Conservation (phyloP, 2,888 invertebrate genomes). For the Oxystoma pomonae region DNA sequence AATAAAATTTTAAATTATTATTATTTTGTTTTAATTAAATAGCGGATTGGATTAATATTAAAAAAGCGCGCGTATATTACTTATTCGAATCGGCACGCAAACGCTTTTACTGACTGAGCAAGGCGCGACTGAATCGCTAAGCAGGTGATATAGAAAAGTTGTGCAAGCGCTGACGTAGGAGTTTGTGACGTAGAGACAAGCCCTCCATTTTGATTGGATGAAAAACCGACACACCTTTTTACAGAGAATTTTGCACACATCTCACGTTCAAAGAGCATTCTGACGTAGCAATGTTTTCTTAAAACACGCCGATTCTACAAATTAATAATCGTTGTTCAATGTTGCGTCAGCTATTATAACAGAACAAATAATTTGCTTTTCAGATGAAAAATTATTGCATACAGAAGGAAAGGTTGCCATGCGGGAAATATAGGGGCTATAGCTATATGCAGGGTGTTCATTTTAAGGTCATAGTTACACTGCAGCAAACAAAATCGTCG, state of each 20-base stretch:
- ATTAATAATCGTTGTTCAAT: no score
- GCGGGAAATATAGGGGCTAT: no score
- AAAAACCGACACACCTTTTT: background rate
- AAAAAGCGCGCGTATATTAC: slow-evolving; percentile 21
- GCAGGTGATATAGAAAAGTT: slow-evolving; percentile 28
- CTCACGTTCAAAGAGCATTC: background rate
- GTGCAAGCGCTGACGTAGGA: slow-evolving; percentile 28
- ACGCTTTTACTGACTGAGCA: slow-evolving; percentile 25
- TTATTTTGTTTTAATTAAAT: slow-evolving; percentile 14
- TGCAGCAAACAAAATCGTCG: no score
- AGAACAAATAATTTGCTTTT: no score
- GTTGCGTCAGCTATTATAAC: no score
- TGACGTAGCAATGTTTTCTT: no score
- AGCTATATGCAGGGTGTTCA: no score
- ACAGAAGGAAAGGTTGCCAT: no score
- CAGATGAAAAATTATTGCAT: no score
- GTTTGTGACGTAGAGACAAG: slow-evolving; percentile 29
- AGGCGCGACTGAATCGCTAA: slow-evolving; percentile 24
- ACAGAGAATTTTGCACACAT: background rate
- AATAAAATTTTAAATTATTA: slow-evolving; percentile 19
- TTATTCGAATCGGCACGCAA: slow-evolving; percentile 9
- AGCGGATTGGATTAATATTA: slow-evolving; percentile 21
- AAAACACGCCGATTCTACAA: no score
- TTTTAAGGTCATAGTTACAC: no score
- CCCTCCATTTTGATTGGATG: slow-evolving; percentile 26